Percentiles rank a stretch among this genome's conserved stretches.
Evolutionary conservation across 2,888 invertebrate species (phyloP).

Genomic region (Trissolcus brochymenae): DNA sequence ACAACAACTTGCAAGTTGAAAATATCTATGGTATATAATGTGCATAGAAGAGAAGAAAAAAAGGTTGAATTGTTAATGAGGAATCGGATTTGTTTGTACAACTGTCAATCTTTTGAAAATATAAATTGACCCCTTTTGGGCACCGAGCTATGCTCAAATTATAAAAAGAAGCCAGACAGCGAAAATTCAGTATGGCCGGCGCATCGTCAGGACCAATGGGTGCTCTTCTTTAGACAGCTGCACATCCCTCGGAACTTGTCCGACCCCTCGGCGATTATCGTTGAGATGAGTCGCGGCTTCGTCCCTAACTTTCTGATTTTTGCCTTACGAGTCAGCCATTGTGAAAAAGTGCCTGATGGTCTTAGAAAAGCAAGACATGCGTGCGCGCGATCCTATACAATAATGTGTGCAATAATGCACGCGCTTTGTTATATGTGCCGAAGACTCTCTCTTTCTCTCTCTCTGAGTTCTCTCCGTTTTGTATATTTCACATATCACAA

Average conservation of each 20-base stretch:
- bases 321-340: conserved; percentile 77
- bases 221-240: conserved; percentile 71
- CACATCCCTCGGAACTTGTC: conserved; percentile 69
- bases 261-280: conserved; percentile 59
- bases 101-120: conserved; percentile 43
- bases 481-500: conserved; percentile 34
- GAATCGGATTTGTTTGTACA: conserved; percentile 42
- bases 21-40: background rate
- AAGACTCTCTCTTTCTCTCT: too few relatives aligned
- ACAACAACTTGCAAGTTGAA: background rate
- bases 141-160: conserved; percentile 31
- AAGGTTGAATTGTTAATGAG: conserved; percentile 16
- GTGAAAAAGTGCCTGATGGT: conserved; percentile 65
- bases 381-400: conserved; percentile 31
- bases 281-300: conserved; percentile 60
- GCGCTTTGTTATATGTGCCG: conserved; percentile 40
- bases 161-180: conserved; percentile 72
- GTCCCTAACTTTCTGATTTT: conserved; percentile 76
- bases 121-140: conserved; percentile 44
- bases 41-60: background rate
- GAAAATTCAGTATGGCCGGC: conserved; percentile 75
- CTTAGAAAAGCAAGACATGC: conserved; percentile 54
- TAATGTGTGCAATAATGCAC: conserved; percentile 39
- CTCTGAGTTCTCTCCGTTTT: too few relatives aligned
- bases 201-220: conserved; percentile 66